Conservation (phyloP, 2,888 invertebrate genomes). For the Phrixothrix hirtus region DNA sequence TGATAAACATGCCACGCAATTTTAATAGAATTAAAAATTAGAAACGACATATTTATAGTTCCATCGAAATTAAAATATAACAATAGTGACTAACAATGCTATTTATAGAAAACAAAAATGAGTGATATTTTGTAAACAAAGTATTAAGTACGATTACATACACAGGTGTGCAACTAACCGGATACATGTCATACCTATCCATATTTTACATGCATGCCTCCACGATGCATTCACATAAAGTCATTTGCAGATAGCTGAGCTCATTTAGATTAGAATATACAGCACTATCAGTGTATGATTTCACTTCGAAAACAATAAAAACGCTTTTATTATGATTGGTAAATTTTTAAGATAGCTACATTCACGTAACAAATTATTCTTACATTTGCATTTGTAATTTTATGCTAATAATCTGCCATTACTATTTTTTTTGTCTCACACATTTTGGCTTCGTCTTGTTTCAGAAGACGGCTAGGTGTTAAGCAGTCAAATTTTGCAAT, state of each 20-base stretch:
- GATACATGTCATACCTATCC: conserved; percentile 23
- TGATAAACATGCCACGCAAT: neutral
- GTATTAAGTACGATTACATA: conserved; percentile 33
- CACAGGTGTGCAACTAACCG: conserved; percentile 31
- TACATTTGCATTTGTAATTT: no score
- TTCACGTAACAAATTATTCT: no score
- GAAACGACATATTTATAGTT: neutral
- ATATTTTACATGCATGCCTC: conserved; percentile 7
- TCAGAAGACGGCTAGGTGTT: no score
- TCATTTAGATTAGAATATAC: neutral
- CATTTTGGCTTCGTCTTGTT: no score
- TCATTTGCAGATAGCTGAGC: neutral
- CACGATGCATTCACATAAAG: neutral
- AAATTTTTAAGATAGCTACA: no score
- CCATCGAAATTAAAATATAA: no score
- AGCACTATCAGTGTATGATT: neutral
- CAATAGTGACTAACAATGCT: neutral
- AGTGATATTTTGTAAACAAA: conserved; percentile 17
- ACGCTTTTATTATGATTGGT: conserved; percentile 1
- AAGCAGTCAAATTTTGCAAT: no score
- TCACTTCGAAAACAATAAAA: conserved; percentile 7
- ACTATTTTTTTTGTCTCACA: no score
- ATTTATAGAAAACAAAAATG: neutral
- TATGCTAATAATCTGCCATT: no score
- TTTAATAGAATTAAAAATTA: neutral